Conservation (phyloP, 1,140 invertebrate genomes). For the Achatina immaculata region DNA sequence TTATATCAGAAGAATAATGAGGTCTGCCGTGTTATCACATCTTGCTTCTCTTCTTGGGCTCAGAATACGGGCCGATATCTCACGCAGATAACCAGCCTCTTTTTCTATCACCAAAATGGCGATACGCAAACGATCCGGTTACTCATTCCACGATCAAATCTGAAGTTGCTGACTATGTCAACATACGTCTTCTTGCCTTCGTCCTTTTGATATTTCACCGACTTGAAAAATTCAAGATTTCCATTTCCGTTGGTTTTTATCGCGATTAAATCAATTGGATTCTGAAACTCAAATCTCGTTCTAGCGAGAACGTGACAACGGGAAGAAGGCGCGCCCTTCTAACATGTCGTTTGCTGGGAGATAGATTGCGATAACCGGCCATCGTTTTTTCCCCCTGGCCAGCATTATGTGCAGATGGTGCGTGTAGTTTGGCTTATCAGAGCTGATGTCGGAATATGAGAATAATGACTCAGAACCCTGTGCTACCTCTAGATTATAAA, state of each 20-base stretch:
- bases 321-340: conserved; percentile 27
- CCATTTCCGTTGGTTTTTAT: conserved; percentile 36
- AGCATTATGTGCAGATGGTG: not conserved
- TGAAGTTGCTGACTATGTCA: conserved; percentile 28
- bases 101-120: conserved; percentile 31
- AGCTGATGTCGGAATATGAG: not conserved
- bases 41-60: conserved; percentile 19
- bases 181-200: conserved; percentile 24
- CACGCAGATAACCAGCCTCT: conserved; percentile 9
- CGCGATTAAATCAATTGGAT: conserved; percentile 34
- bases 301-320: conserved; percentile 29
- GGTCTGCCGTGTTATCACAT: conserved; percentile 18
- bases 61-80: conserved; percentile 29
- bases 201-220: conserved; percentile 27
- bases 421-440: not conserved
- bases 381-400: conserved; percentile 14
- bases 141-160: conserved; percentile 25
- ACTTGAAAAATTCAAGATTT: conserved; percentile 35
- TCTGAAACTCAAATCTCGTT: conserved; percentile 34
- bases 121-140: conserved; percentile 25
- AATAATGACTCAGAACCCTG: conserved; percentile 19
- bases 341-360: conserved; percentile 23
- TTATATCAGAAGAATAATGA: conserved; percentile 33
- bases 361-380: conserved; percentile 20
- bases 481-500: not conserved